Evolutionary conservation across 35 echinoderm and acorn worm species (phyloP).

Genomic region (Diadema setosum): DNA sequence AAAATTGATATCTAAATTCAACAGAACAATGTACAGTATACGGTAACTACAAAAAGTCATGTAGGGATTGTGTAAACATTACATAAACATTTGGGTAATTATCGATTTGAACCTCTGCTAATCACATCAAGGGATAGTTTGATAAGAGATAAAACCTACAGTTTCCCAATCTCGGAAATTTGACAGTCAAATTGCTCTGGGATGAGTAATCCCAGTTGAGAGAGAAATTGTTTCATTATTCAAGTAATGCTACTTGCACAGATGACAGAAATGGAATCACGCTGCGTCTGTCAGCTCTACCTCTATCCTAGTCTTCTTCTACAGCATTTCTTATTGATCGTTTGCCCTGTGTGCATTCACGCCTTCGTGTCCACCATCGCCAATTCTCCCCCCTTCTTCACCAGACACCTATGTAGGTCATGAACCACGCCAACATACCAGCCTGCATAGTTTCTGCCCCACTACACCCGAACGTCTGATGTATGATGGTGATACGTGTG

Average conservation of each 20-base stretch:
- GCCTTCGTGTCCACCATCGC: background rate
- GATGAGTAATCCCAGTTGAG: background rate
- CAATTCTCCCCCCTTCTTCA: background rate
- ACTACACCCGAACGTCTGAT: background rate
- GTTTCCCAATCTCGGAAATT: too few species aligned
- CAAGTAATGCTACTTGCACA: background rate
- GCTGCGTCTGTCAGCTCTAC: background rate
- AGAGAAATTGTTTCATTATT: slow-evolving; percentile 1
- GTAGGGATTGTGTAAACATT: too few species aligned
- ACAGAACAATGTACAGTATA: too few species aligned
- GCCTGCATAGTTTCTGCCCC: slow-evolving; percentile 16
- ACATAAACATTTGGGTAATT: too few species aligned
- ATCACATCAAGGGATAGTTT: too few species aligned
- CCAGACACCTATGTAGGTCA: slow-evolving; percentile 19
- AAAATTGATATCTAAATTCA: too few species aligned
- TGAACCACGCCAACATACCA: slow-evolving; percentile 5
- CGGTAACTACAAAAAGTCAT: too few species aligned
- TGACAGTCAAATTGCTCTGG: too few species aligned
- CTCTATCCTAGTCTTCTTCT: background rate
- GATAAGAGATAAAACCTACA: too few species aligned
- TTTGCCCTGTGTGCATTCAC: background rate
- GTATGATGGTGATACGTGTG: background rate
- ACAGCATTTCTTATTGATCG: slow-evolving; percentile 7
- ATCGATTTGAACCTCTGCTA: too few species aligned
- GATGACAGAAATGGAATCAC: background rate